These are phyloP conservation scores for Ectemnius continuus DNA, from an alignment of 2,888 invertebrate species.

Conservation along the genomic window DNA sequence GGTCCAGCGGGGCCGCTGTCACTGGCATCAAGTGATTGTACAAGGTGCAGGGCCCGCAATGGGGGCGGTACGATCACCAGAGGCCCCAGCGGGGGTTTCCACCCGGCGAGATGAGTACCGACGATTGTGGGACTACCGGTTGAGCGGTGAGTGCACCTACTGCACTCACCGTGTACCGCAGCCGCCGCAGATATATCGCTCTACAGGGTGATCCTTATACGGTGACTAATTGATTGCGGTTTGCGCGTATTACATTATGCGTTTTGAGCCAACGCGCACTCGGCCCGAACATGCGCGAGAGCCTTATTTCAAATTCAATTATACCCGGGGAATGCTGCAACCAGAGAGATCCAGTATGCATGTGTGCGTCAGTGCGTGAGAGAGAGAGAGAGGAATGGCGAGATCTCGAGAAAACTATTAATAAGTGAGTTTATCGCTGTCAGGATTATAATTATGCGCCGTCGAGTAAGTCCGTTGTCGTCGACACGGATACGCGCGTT, in stretches of 20 bases:
- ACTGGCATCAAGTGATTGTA: constrained; percentile 56
- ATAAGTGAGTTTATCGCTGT: constrained; percentile 1
- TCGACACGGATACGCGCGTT: background rate
- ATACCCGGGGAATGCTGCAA: background rate
- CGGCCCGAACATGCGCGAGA: background rate
- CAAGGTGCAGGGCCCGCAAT: constrained; percentile 47
- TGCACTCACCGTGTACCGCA: constrained; percentile 31
- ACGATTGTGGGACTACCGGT: constrained; percentile 66
- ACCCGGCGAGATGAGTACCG: constrained; percentile 68
- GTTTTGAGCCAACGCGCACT: constrained; percentile 12
- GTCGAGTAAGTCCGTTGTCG: constrained; percentile 2
- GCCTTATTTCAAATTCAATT: constrained; percentile 9
- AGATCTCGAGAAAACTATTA: constrained; percentile 6
- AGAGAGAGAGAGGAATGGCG: background rate
- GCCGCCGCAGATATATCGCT: constrained; percentile 47
- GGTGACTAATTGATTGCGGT: constrained; percentile 51
- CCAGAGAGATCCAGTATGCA: too few species aligned
- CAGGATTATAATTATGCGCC: constrained; percentile 4
- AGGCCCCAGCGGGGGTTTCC: constrained; percentile 62
- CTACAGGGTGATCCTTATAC: constrained; percentile 49
- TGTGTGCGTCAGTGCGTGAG: too few species aligned
- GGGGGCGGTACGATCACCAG: constrained; percentile 53
- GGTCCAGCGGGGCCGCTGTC: constrained; percentile 47
- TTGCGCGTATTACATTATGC: constrained; percentile 38
- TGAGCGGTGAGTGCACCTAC: constrained; percentile 43